Evolutionary conservation across 2,113 vertebrate species (phyloP).

Genomic region (Orthonyx spaldingii): DNA sequence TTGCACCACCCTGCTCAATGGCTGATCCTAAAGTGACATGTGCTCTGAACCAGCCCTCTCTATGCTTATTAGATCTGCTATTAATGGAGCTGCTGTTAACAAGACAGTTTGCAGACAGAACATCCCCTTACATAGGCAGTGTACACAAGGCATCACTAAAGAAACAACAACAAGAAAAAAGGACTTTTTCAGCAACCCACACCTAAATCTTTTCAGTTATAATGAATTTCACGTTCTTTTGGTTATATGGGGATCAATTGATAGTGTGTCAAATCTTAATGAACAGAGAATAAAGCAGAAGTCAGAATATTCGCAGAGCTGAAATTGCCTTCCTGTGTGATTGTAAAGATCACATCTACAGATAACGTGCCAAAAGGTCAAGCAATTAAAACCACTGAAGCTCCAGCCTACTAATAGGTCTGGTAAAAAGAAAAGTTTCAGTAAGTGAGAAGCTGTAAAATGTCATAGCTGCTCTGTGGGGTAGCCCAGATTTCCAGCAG

Average conservation of each 20-base stretch:
- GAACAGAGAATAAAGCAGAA: not conserved
- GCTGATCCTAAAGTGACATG: not conserved
- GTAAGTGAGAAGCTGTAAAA: not conserved
- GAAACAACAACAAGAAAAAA: not conserved
- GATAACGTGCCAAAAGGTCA: constrained; percentile 40
- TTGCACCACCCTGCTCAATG: not conserved
- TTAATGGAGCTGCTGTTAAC: not conserved
- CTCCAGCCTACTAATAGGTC: not conserved
- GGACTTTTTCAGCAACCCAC: not conserved
- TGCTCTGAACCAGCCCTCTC: not conserved
- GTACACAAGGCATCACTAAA: not conserved
- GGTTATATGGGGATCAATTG: not conserved
- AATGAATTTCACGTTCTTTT: not conserved
- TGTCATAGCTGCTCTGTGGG: not conserved
- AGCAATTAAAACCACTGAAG: constrained; percentile 14
- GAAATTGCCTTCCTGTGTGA: not conserved
- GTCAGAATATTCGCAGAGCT: not conserved
- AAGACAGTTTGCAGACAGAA: not conserved
- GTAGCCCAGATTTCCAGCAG: not conserved
- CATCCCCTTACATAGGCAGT: not conserved
- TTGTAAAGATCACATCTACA: constrained; percentile 5
- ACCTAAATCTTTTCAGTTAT: not conserved
- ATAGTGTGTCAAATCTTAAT: not conserved
- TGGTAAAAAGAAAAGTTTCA: not conserved
- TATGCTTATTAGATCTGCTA: not conserved